phyloP scores from a whole-genome alignment of 2,113 vertebrate species.

The Glaucidium brasilianum region DNA sequence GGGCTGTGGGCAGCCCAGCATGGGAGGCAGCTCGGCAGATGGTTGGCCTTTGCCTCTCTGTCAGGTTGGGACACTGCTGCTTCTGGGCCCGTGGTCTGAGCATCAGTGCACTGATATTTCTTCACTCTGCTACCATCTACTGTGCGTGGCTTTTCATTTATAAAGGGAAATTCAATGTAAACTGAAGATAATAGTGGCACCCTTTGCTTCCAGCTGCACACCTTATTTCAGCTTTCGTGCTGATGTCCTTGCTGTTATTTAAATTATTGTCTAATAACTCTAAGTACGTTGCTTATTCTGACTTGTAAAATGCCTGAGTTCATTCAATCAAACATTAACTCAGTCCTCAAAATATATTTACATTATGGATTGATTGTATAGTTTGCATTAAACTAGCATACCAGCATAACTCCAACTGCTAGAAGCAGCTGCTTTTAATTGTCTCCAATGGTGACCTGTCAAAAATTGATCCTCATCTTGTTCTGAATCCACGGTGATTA shows the following conservation, averaged over 20 bases:
- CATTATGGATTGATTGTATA: neutral
- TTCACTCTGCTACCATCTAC: neutral
- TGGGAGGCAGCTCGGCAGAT: rapidly evolving
- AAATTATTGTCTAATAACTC: neutral
- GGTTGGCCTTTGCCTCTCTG: rapidly evolving
- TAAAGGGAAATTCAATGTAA: neutral
- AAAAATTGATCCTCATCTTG: slow-evolving; percentile 51
- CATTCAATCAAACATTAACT: slow-evolving; percentile 19
- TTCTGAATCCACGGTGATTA: slow-evolving; percentile 60
- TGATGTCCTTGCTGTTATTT: neutral
- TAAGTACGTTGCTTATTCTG: neutral
- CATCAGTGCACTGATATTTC: neutral
- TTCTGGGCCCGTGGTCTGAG: rapidly evolving
- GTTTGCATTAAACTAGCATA: neutral
- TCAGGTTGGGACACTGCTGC: rapidly evolving
- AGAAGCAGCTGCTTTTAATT: neutral
- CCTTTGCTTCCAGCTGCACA: neutral
- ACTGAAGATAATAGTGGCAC: neutral
- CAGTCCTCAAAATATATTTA: neutral
- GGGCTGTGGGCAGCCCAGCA: rapidly evolving
- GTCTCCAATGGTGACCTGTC: slow-evolving; percentile 26
- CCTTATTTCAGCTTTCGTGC: neutral
- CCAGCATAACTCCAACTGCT: neutral
- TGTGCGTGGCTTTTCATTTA: rapidly evolving
- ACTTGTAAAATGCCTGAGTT: slow-evolving; percentile 15